phyloP scores from a whole-genome alignment of 1,140 invertebrate genomes.

The Mya arenaria region DNA sequence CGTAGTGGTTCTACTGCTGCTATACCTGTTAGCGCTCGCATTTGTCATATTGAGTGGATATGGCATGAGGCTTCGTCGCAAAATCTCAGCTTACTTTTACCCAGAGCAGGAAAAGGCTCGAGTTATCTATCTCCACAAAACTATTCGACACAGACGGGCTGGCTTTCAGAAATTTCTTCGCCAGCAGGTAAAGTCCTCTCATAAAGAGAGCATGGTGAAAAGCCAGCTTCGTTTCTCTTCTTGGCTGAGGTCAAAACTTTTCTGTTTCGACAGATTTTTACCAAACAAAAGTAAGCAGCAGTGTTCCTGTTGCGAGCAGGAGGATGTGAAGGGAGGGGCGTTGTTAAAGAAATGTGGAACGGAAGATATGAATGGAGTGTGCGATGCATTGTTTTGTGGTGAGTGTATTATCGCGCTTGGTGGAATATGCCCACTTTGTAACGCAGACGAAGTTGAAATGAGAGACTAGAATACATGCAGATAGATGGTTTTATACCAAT shows the following conservation, averaged over 20 bases:
- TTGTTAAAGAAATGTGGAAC: neutral
- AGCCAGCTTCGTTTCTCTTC: neutral
- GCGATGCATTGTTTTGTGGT: conserved; percentile 7
- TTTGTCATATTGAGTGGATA: neutral
- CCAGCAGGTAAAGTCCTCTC: neutral
- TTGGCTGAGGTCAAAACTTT: neutral
- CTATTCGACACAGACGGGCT: neutral
- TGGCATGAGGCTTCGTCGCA: conserved; percentile 8
- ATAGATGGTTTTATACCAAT: neutral
- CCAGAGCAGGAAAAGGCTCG: neutral
- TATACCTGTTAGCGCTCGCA: neutral
- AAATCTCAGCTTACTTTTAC: conserved; percentile 4
- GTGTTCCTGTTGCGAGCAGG: neutral
- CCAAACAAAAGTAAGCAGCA: neutral
- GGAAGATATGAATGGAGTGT: neutral
- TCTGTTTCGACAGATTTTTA: neutral
- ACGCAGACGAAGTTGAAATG: neutral
- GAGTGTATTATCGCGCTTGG: neutral
- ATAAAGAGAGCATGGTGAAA: neutral
- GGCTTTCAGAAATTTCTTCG: neutral
- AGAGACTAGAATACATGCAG: conserved; percentile 12
- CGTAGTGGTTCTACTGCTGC: neutral
- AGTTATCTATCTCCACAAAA: neutral
- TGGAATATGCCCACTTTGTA: neutral
- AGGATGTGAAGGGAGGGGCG: neutral